Evolutionary conservation across 2,797 vertebrate species (phyloP).

Genomic region (Liasis olivaceus): DNA sequence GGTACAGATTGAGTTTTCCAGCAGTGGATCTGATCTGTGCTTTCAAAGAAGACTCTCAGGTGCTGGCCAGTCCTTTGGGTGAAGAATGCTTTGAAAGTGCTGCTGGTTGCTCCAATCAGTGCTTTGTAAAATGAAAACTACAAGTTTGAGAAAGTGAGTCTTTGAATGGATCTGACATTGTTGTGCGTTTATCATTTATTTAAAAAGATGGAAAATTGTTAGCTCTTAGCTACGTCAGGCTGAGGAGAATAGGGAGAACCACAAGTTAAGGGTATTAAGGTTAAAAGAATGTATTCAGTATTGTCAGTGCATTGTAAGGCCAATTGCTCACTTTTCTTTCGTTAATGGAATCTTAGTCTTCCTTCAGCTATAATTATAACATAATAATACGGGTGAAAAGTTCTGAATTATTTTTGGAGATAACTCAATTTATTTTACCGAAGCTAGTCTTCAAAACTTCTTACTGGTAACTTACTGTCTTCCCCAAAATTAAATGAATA

Average conservation of each 20-base stretch:
- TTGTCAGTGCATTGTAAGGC: neutral
- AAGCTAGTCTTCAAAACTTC: constrained; percentile 12
- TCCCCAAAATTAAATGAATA: constrained; percentile 25
- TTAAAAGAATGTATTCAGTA: neutral
- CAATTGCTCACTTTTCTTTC: neutral
- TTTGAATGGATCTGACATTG: neutral
- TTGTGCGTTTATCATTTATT: neutral
- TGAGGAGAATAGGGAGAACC: neutral
- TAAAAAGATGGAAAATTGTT: neutral
- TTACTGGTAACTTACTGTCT: constrained; percentile 22
- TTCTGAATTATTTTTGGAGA: neutral
- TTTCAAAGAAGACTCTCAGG: neutral
- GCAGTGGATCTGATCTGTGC: neutral
- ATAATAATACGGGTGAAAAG: neutral
- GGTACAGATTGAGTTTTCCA: neutral
- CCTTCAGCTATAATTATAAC: neutral
- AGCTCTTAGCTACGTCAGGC: neutral
- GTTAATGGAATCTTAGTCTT: neutral
- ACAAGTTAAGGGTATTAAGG: neutral
- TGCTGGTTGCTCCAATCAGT: neutral
- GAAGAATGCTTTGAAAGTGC: neutral
- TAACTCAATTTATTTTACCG: neutral
- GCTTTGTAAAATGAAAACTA: neutral
- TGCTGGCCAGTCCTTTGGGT: neutral
- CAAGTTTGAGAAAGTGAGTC: neutral